Conservation (phyloP, 2,113 vertebrate genomes). For the Apodemus sylvaticus region DNA sequence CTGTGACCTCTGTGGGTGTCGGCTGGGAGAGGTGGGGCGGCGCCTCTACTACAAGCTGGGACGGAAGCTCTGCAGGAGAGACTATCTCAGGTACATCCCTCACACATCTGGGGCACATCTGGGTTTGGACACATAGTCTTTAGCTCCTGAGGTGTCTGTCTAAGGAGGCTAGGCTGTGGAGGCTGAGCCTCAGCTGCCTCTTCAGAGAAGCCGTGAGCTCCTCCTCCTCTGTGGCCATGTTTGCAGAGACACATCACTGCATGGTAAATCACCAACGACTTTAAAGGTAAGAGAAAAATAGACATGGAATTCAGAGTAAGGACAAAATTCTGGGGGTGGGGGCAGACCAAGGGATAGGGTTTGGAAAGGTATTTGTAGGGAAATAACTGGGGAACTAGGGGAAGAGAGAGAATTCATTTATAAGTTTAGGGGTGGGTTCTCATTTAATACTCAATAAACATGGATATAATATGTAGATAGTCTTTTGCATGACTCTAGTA, state of each 20-base stretch:
- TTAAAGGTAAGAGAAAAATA: conserved; percentile 22
- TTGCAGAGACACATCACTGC: neutral
- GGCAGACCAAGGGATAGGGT: neutral
- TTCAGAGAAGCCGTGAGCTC: neutral
- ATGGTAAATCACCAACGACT: neutral
- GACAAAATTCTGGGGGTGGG: neutral
- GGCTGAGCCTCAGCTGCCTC: no score
- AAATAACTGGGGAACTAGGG: neutral
- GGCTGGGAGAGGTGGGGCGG: conserved; percentile 96
- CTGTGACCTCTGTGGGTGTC: conserved; percentile 97
- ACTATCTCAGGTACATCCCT: conserved; percentile 95
- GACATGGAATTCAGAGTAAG: neutral
- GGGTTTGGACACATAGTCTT: neutral
- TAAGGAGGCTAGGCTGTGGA: neutral
- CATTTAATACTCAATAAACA: neutral
- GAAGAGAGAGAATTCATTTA: neutral
- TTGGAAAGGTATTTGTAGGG: neutral
- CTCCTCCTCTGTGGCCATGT: neutral
- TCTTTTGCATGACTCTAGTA: neutral
- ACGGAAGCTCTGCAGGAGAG: conserved; percentile 96
- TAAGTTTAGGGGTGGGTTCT: neutral
- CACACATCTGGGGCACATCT: neutral
- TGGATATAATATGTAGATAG: neutral
- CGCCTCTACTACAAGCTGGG: conserved; percentile 98
- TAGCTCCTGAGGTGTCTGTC: neutral